phyloP scores from a whole-genome alignment of 1,140 invertebrate species.

The Wasmannia auropunctata region DNA sequence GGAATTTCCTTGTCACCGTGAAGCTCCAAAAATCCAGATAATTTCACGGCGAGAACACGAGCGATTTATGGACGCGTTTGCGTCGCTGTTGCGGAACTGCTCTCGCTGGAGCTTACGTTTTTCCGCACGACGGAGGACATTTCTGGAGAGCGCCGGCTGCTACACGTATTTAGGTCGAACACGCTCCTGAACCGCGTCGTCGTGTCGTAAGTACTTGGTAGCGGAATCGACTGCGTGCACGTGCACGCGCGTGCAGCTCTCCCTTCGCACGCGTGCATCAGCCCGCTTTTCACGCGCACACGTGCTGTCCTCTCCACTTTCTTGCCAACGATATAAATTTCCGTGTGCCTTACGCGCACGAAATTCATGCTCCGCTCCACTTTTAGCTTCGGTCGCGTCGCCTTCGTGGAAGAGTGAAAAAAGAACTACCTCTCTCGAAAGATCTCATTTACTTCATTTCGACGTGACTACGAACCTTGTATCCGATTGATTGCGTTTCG shows the following conservation, averaged over 20 bases:
- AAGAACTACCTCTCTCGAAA: not conserved
- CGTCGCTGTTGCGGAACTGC: conserved; percentile 42
- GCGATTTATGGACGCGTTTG: conserved; percentile 65
- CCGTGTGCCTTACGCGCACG: conserved; percentile 3
- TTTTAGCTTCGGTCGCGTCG: conserved; percentile 34
- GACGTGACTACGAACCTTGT: not conserved
- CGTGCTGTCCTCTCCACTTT: conserved; percentile 4
- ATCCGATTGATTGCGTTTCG: not conserved
- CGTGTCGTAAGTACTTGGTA: not conserved
- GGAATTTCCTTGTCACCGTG: conserved; percentile 47
- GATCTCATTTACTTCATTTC: conserved; percentile 7
- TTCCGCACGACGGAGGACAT: not conserved
- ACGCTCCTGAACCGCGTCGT: conserved; percentile 28
- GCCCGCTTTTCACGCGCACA: not conserved
- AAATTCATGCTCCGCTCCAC: conserved; percentile 13
- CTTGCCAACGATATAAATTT: conserved; percentile 63
- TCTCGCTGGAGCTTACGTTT: conserved; percentile 19
- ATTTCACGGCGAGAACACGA: conserved; percentile 61
- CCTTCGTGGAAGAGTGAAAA: conserved; percentile 5
- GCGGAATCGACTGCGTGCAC: conserved; percentile 53
- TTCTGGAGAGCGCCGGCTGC: conserved; percentile 37
- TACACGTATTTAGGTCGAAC: conserved; percentile 65
- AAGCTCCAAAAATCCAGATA: conserved; percentile 62
- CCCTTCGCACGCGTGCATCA: conserved; percentile 29
- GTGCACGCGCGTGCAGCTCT: conserved; percentile 12